A percentile compares a stretch with the other conserved stretches of the same genome.
These are phyloP conservation scores for Episyrphus balteatus DNA, from an alignment of 1,140 invertebrate species.

Conservation along the genomic window DNA sequence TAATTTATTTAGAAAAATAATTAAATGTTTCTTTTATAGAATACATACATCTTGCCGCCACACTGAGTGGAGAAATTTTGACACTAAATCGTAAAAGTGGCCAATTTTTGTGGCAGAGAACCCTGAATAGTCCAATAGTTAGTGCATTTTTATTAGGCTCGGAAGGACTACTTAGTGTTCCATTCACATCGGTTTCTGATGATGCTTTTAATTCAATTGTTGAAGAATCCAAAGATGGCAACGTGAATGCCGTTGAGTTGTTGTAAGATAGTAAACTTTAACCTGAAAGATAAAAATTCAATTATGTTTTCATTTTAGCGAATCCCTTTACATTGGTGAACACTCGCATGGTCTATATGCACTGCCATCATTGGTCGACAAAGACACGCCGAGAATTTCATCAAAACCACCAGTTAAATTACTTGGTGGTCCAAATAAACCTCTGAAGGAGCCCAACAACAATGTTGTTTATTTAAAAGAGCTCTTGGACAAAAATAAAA, in stretches of 20 bases:
- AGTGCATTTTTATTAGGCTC: slow-evolving; percentile 75
- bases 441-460: slow-evolving; percentile 25
- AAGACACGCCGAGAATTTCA: slow-evolving; percentile 62
- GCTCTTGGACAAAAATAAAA: slow-evolving; percentile 36
- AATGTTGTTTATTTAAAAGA: slow-evolving; percentile 27
- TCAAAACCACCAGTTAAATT: slow-evolving; percentile 48
- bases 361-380: slow-evolving; percentile 80
- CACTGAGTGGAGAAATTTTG: slow-evolving; percentile 73
- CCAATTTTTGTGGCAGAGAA: slow-evolving; percentile 71
- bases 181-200: slow-evolving; percentile 82
- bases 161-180: slow-evolving; percentile 70
- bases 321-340: slow-evolving; percentile 88
- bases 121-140: slow-evolving; percentile 82
- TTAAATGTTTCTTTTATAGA: slow-evolving; percentile 42
- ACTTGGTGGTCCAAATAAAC: slow-evolving; percentile 52
- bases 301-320: slow-evolving; percentile 45
- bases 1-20: not conserved
- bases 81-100: slow-evolving; percentile 65
- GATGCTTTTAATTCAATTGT: slow-evolving; percentile 67
- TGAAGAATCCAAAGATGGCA: slow-evolving; percentile 47
- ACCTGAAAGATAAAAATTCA: not conserved
- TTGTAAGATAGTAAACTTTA: slow-evolving; percentile 47
- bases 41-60: slow-evolving; percentile 77
- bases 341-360: slow-evolving; percentile 78
- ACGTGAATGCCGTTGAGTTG: slow-evolving; percentile 58